phyloP scores from a whole-genome alignment of 2,113 vertebrate genomes.

The Xerus inauris region DNA sequence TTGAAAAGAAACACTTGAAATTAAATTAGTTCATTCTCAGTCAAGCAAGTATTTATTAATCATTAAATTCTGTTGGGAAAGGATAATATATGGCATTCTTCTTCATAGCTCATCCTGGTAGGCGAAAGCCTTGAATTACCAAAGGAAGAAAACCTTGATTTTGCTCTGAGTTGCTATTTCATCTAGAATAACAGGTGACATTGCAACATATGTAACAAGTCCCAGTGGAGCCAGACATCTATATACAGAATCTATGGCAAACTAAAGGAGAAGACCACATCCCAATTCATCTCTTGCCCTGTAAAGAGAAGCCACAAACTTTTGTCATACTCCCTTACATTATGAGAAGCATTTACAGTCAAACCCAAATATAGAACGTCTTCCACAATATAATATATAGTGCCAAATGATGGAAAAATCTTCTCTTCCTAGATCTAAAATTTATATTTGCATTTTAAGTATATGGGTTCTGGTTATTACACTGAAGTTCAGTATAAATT shows the following conservation, averaged over 20 bases:
- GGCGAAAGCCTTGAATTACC: background rate
- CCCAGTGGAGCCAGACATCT: background rate
- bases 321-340: background rate
- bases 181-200: background rate
- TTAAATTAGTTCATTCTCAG: background rate
- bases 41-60: background rate
- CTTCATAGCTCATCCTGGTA: background rate
- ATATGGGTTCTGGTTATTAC: background rate
- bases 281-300: background rate
- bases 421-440: background rate
- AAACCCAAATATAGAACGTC: background rate
- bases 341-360: background rate
- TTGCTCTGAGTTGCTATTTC: background rate
- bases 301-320: background rate
- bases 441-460: background rate
- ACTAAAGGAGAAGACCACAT: background rate
- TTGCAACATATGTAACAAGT: background rate
- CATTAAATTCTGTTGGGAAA: background rate
- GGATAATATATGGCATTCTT: background rate
- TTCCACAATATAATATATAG: background rate
- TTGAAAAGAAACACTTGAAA: conserved; percentile 25
- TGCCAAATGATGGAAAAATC: background rate
- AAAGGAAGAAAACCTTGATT: background rate
- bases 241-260: background rate
- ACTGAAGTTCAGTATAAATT: background rate